phyloP scores from a whole-genome alignment of 1,140 invertebrate species.

The Anagrus nilaparvatae region DNA sequence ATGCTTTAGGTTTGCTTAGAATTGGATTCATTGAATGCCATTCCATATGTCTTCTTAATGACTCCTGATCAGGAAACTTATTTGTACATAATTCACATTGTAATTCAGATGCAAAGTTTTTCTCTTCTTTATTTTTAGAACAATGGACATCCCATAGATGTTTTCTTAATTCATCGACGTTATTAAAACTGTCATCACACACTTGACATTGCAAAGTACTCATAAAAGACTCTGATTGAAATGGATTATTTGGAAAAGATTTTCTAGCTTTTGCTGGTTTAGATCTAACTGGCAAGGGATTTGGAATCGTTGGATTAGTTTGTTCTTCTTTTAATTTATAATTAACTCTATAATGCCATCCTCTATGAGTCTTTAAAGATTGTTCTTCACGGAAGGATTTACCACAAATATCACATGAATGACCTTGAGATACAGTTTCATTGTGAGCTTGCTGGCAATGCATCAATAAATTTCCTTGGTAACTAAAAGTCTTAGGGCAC shows the following conservation, averaged over 20 bases:
- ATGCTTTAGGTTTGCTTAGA: constrained; percentile 27
- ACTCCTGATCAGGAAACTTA: constrained; percentile 45
- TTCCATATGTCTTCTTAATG: constrained; percentile 45
- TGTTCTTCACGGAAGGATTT: constrained; percentile 43
- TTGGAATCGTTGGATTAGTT: background rate
- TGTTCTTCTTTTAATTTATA: constrained; percentile 23
- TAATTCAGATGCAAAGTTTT: constrained; percentile 35
- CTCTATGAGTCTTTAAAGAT: constrained; percentile 48
- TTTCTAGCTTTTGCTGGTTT: constrained; percentile 34
- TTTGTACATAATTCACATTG: constrained; percentile 50
- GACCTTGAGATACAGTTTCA: constrained; percentile 3
- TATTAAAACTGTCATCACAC: constrained; percentile 31
- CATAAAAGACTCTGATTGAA: background rate
- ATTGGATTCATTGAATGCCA: constrained; percentile 38
- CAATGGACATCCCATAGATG: constrained; percentile 40
- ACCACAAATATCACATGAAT: constrained; percentile 46
- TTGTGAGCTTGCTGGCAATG: constrained; percentile 29
- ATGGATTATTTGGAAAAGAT: constrained; percentile 26
- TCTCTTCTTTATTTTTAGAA: constrained; percentile 31
- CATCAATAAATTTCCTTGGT: constrained; percentile 25
- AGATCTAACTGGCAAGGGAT: background rate
- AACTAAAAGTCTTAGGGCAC: constrained; percentile 32
- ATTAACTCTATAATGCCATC: constrained; percentile 48
- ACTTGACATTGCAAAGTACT: constrained; percentile 35
- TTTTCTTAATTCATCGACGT: constrained; percentile 30